Evolutionary conservation across 2,113 vertebrate genomes (phyloP).

Genomic region (Pluvialis apricaria): DNA sequence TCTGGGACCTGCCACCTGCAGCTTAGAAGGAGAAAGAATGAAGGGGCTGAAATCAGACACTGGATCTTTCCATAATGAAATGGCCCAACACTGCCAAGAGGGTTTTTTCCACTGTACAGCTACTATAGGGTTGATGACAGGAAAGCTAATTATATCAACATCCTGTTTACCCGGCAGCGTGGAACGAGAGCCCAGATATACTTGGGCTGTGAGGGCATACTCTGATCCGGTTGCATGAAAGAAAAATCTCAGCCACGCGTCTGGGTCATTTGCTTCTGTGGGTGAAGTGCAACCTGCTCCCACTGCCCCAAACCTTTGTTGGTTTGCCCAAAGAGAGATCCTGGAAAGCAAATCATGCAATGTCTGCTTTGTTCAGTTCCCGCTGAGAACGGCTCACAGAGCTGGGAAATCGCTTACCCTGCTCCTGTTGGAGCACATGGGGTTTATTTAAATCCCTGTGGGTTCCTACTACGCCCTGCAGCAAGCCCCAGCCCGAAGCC

Average conservation of each 20-base stretch:
- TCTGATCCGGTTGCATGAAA: not conserved
- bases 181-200: not conserved
- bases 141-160: slow-evolving; percentile 64
- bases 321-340: not conserved
- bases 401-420: not conserved
- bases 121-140: slow-evolving; percentile 39
- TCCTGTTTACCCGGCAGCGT: slow-evolving; percentile 19
- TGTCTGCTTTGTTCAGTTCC: not conserved
- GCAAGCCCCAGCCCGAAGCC: not conserved
- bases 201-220: not conserved
- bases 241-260: not conserved
- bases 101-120: slow-evolving; percentile 42
- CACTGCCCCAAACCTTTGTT: not conserved
- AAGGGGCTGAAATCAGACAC: not conserved
- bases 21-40: not conserved
- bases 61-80: not conserved
- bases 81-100: not conserved
- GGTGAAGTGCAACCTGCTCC: not conserved
- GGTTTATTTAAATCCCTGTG: not conserved
- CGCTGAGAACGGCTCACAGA: not conserved
- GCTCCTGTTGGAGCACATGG: not conserved
- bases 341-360: not conserved
- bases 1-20: not conserved
- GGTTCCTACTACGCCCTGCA: not conserved
- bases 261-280: not conserved